These are phyloP conservation scores for Squalus acanthias DNA, from an alignment of 2,797 vertebrate genomes.

Conservation along the genomic window DNA sequence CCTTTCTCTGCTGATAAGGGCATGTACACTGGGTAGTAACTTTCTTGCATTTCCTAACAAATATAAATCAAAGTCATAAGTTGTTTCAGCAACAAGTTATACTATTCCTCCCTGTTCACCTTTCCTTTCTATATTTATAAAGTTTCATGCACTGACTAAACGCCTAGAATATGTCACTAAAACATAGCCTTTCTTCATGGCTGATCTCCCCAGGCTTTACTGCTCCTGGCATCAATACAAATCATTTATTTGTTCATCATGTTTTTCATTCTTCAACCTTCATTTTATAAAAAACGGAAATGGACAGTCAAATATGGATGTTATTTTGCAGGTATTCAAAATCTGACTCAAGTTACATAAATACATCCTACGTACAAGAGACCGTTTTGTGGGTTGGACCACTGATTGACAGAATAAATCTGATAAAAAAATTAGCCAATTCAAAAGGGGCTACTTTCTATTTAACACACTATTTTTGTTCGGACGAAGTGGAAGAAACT, in stretches of 20 bases:
- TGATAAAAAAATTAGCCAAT: neutral
- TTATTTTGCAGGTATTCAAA: neutral
- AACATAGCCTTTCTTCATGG: neutral
- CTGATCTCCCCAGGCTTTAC: neutral
- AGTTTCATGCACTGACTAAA: slow-evolving; percentile 5
- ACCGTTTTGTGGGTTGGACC: no score
- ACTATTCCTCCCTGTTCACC: neutral
- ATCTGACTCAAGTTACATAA: neutral
- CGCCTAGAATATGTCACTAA: slow-evolving; percentile 12
- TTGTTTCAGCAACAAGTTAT: slow-evolving; percentile 18
- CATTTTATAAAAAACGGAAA: neutral
- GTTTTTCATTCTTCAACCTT: neutral
- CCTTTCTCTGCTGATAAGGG: neutral
- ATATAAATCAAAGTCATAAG: neutral
- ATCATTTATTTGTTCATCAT: neutral
- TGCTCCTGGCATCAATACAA: neutral
- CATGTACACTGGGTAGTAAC: neutral
- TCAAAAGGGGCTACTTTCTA: neutral
- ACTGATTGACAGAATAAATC: neutral
- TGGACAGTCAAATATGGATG: neutral
- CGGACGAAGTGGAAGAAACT: neutral
- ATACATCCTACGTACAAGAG: neutral
- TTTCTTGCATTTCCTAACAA: neutral
- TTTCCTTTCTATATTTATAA: slow-evolving; percentile 9
- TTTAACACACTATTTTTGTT: neutral